Base-by-base conservation (phyloP, 2,797 vertebrate species). In the Pseudomugil tenellus region DNA sequence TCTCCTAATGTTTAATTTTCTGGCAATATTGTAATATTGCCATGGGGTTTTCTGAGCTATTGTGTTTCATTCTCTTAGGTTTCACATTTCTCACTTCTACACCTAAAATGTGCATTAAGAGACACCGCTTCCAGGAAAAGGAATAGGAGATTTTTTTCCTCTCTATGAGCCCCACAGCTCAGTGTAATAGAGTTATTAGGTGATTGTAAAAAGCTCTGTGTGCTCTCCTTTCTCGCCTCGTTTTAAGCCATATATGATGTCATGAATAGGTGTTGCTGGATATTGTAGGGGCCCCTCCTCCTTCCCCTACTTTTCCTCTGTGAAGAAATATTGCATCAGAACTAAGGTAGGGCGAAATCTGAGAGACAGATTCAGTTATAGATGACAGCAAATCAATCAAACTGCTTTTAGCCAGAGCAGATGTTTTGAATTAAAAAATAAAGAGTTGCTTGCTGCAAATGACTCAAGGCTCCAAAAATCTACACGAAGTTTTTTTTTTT, bases 121-220 rank as follows among this genome's bases (percentile, higher is more conserved):
- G 88, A 91, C 88, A 91, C 82, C 49, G 87, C 91, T 94, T 95
- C 93, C 93, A 94, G 93, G 93, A 94, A 94, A 89, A 90, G 81
- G 82, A 91, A 92, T 77, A 72, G 69, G 76, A 80, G 58, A 29
- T 69, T 73, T 84, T 68, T 73, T 59, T 83, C 79, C 84, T 91
- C 85, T 90, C 84, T 90, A 87, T 87, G 79, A 93, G 91, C 90
- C 93, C 90, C 91, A 89, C 84, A 89, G 93, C 91, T 91, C 78
- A 31, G 80, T 90, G 91, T 94, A 95, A 95, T 94, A 92, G 92
- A 94, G 93, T 94, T 95, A 95, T 94, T 93, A 94, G 93, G 92
- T 94, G 94, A 93, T 92, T 93, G 92, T 93, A 93, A 94, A 94
- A 94, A 88, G 92, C 85, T 92, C 90, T 91, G 88, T 74, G 74